Base-by-base conservation (phyloP, 2,888 invertebrate genomes). In the Lydus trimaculatus region DNA sequence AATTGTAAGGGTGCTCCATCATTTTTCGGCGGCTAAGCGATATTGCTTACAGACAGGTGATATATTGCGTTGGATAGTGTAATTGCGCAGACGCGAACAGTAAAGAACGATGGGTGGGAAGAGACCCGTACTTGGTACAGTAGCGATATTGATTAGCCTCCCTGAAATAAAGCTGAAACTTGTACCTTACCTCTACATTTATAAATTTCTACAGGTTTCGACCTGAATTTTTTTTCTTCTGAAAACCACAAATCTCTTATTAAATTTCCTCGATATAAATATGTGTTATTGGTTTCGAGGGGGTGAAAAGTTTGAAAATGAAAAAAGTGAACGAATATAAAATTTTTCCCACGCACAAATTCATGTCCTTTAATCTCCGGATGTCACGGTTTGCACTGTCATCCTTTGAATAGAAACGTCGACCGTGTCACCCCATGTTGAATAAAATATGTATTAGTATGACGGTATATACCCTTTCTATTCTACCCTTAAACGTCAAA, bases 1-100 rank as follows among this genome's bases (percentile, higher is more conserved):
- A 78, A 78, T 78, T 77, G 75, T 73, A 71, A 73, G 75, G 69
- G 76, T 72, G 73, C 77, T 76, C 75, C 73, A 75, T 77, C 77
- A 76, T 76, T 74, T 75, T 71, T 73, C 74, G 76, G 64, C 72
- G 63, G 74, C 76, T 52, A 25, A 48, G 48, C 48, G 72, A 77
- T 78, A 78, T 76, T 76, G 76, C 76, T 72, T 75, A 74, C 75
- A 72, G 78, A 75, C 78, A 77, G 78, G 78, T 78, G 76, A 78
- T 77, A 76, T 77, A 78, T 77, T 75, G 73, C 72, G 73, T 73
- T 71, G 52, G 52, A 13, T 23, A 6, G 13, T 23, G 15, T 25
- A 66, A 67, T 48, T 63, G 74, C 72, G 70, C 63, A 62, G 70
- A 71, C 74, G 75, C 69, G 52, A 63, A 20, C 66, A 71, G 61